phyloP scores from a whole-genome alignment of 2,113 vertebrate species.

The Psophia crepitans region DNA sequence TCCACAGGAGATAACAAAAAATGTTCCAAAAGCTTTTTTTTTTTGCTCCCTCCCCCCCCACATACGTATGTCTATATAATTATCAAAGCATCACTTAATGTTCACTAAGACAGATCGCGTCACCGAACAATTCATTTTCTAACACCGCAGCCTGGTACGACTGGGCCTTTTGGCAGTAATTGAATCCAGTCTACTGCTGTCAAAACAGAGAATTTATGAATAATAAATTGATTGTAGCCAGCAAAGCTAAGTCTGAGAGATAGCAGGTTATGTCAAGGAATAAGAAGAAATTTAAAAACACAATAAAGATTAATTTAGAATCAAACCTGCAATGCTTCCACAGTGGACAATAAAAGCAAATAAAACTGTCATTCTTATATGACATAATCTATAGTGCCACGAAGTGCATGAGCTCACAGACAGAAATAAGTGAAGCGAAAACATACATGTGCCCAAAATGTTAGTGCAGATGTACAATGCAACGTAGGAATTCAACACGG shows the following conservation, averaged over 20 bases:
- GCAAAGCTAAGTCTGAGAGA: slow-evolving; percentile 53
- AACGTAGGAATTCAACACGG: fast-evolving
- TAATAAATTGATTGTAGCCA: slow-evolving; percentile 70
- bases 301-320: slow-evolving; percentile 58
- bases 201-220: slow-evolving; percentile 77
- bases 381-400: slow-evolving; percentile 26
- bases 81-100: slow-evolving; percentile 56
- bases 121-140: slow-evolving; percentile 60
- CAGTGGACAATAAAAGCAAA: slow-evolving; percentile 36
- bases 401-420: not conserved
- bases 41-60: not conserved
- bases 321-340: slow-evolving; percentile 11
- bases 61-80: slow-evolving; percentile 38
- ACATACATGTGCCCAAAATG: fast-evolving
- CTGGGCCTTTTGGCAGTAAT: slow-evolving; percentile 69
- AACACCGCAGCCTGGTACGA: slow-evolving; percentile 20
- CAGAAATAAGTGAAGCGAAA: not conserved
- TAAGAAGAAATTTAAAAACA: slow-evolving; percentile 52
- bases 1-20: slow-evolving; percentile 11
- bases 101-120: slow-evolving; percentile 20
- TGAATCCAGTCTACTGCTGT: slow-evolving; percentile 74
- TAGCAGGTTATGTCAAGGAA: slow-evolving; percentile 31
- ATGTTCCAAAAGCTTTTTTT: not conserved
- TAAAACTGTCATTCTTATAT: slow-evolving; percentile 39
- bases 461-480: not conserved